A percentile compares a stretch with the other conserved stretches of the same genome.
Conservation (phyloP, 2,113 vertebrate species). For the Coracopsis vasa region DNA sequence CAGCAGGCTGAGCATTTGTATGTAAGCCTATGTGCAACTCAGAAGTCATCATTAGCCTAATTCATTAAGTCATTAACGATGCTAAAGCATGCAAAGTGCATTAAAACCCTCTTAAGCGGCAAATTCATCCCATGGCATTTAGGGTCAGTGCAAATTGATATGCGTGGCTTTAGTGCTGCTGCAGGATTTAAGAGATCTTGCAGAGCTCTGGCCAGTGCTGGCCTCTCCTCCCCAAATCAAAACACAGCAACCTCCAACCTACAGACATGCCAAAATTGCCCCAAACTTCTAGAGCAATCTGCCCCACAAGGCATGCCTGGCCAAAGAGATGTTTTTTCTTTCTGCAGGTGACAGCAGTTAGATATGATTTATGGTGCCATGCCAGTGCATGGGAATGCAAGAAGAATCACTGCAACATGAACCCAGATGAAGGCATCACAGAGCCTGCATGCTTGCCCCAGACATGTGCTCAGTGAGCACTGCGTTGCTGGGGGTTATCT, state of each 20-base stretch:
- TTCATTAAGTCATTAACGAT: neutral
- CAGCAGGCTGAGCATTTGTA: neutral
- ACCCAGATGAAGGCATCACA: neutral
- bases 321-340: neutral
- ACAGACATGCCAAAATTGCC: neutral
- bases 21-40: neutral
- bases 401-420: neutral
- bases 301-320: neutral
- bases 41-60: neutral
- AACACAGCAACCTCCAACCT: neutral
- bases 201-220: neutral
- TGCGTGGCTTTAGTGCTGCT: neutral
- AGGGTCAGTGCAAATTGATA: neutral
- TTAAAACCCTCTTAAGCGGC: neutral
- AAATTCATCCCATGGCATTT: neutral
- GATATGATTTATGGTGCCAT: neutral
- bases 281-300: neutral
- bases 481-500: accelerated
- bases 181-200: neutral
- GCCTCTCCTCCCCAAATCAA: neutral
- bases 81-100: neutral
- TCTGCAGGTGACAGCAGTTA: neutral
- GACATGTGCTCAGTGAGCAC: accelerated
- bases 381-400: neutral
- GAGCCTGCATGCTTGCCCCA: accelerated